A percentile compares a stretch with the other conserved stretches of the same genome.
Conservation (phyloP, 2,113 vertebrate genomes). For the Campylorhamphus procurvoides region DNA sequence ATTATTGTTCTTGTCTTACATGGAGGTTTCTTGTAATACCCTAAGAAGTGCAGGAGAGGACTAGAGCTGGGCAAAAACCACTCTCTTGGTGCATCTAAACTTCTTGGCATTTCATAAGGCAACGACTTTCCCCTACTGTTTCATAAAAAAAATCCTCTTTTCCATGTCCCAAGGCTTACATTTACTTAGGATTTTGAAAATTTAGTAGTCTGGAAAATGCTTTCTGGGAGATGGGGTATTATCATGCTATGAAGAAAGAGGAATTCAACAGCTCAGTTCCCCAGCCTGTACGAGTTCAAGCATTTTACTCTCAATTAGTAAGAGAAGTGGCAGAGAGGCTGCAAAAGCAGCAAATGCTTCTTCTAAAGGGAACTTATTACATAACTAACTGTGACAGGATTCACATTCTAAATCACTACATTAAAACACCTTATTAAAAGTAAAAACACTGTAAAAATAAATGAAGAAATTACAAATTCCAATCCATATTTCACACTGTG, state of each 20-base stretch:
- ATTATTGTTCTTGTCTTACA: not conserved
- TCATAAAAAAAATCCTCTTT: not conserved
- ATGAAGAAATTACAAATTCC: constrained; percentile 29
- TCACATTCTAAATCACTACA: constrained; percentile 1
- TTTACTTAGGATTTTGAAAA: not conserved
- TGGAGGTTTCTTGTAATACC: not conserved
- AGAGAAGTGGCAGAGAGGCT: not conserved
- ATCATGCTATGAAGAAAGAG: not conserved
- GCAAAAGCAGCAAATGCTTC: not conserved
- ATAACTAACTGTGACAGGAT: not conserved
- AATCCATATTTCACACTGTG: constrained; percentile 3
- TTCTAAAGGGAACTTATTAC: not conserved
- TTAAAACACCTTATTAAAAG: constrained; percentile 18
- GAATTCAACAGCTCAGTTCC: not conserved
- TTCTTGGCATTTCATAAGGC: not conserved
- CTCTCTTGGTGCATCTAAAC: not conserved
- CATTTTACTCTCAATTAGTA: not conserved
- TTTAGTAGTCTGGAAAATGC: not conserved
- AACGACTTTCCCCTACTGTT: not conserved
- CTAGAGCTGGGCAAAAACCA: not conserved
- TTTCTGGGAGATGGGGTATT: not conserved
- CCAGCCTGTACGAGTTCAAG: not conserved
- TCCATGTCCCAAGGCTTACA: not conserved
- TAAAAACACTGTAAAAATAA: not conserved
- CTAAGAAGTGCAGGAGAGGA: not conserved